Conservation (phyloP, 2,797 vertebrate species). For the Acanthurus tractus region DNA sequence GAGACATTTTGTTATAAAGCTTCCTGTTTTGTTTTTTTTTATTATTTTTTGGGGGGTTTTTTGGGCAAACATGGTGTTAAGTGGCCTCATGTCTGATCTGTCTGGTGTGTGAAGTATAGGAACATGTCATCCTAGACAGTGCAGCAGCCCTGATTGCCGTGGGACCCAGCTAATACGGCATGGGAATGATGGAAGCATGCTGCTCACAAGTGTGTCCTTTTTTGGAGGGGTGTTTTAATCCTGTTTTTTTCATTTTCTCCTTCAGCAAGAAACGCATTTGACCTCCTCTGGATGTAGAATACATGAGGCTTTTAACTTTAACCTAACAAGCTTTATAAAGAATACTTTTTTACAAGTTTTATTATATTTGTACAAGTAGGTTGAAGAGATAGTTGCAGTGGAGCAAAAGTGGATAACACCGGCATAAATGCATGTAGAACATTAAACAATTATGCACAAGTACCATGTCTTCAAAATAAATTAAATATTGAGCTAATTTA, state of each 20-base stretch:
- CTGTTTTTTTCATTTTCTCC: conserved; percentile 44
- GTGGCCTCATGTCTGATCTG: conserved; percentile 51
- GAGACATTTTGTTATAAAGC: conserved; percentile 32
- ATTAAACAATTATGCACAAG: neutral
- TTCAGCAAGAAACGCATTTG: conserved; percentile 50
- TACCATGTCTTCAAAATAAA: neutral
- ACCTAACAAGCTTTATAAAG: conserved; percentile 35
- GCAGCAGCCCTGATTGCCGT: conserved; percentile 91
- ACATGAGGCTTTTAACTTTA: conserved; percentile 20
- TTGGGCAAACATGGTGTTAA: conserved; percentile 53
- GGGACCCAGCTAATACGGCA: conserved; percentile 90
- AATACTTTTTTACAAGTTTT: conserved; percentile 33
- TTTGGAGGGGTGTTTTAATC: conserved; percentile 50
- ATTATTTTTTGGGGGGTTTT: no score
- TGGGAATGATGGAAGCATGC: conserved; percentile 95
- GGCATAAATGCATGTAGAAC: conserved; percentile 4
- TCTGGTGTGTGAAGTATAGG: conserved; percentile 21
- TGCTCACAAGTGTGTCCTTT: conserved; percentile 84
- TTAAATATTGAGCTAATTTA: neutral
- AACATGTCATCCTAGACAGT: conserved; percentile 87
- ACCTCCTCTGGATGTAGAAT: conserved; percentile 26
- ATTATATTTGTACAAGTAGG: conserved; percentile 10
- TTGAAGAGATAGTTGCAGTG: conserved; percentile 56
- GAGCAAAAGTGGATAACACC: conserved; percentile 67
- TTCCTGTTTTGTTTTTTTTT: conserved; percentile 53